Percentiles rank a stretch among this genome's conserved stretches.
phyloP scores from a whole-genome alignment of 2,888 invertebrate genomes.

The Amphipyra tragopoginis region DNA sequence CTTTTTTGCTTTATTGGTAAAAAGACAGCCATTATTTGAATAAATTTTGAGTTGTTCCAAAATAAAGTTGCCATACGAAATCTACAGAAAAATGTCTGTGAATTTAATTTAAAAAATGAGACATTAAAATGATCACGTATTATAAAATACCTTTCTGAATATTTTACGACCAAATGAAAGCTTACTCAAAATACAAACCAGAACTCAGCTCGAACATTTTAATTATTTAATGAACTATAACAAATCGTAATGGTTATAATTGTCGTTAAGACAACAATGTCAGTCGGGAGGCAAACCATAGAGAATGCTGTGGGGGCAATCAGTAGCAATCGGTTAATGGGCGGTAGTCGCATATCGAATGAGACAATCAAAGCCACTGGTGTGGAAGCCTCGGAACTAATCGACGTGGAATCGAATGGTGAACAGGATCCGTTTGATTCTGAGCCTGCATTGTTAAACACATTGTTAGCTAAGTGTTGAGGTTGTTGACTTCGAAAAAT shows the following conservation, averaged over 20 bases:
- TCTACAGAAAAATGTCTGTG: background rate
- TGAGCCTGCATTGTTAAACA: background rate
- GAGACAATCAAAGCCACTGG: slow-evolving; percentile 71
- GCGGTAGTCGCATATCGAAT: slow-evolving; percentile 83
- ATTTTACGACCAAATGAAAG: background rate
- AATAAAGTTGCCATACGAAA: background rate
- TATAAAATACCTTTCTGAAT: background rate
- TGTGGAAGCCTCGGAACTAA: slow-evolving; percentile 73
- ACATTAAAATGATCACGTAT: background rate
- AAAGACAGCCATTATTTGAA: background rate
- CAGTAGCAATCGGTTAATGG: slow-evolving; percentile 76
- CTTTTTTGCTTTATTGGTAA: background rate
- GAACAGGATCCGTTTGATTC: slow-evolving; percentile 27
- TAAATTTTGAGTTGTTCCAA: background rate
- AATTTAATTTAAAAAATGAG: background rate
- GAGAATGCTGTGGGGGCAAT: slow-evolving; percentile 77
- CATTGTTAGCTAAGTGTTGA: background rate
- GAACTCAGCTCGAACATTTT: slow-evolving; percentile 62
- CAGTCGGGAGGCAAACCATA: slow-evolving; percentile 77
- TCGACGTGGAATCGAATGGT: slow-evolving; percentile 51
- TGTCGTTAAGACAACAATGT: slow-evolving; percentile 81
- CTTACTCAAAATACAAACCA: slow-evolving; percentile 33
- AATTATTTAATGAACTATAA: slow-evolving; percentile 77
- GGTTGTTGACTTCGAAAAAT: background rate
- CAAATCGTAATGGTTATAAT: slow-evolving; percentile 80